Percentiles rank a stretch among this genome's conserved stretches.
These are phyloP conservation scores for Tichodroma muraria DNA, from an alignment of 2,113 vertebrate genomes.

Conservation along the genomic window DNA sequence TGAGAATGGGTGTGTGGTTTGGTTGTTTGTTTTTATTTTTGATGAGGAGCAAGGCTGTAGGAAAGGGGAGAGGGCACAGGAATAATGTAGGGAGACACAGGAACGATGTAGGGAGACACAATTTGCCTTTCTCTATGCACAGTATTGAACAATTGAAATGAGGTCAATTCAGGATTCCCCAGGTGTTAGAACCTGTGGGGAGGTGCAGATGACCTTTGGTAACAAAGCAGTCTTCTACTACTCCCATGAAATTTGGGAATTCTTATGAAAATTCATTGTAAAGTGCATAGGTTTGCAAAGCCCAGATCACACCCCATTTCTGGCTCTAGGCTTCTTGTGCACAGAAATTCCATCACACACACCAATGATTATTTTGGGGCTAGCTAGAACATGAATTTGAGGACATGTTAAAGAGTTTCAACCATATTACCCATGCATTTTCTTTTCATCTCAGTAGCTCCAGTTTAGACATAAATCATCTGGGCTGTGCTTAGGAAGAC, in stretches of 20 bases:
- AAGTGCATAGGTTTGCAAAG: background rate
- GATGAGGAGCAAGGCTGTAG: background rate
- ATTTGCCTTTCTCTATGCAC: background rate
- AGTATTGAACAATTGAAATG: background rate
- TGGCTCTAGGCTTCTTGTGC: background rate
- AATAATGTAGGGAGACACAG: background rate
- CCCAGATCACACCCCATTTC: background rate
- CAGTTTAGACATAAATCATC: background rate
- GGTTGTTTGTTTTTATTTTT: background rate
- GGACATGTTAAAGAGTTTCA: background rate
- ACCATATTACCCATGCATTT: background rate
- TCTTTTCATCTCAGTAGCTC: background rate
- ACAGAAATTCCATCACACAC: background rate
- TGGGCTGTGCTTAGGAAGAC: background rate
- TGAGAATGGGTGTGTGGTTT: background rate
- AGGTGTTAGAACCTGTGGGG: background rate
- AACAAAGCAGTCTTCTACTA: background rate
- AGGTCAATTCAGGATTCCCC: background rate
- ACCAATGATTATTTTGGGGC: background rate
- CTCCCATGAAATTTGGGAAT: background rate
- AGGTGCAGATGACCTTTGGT: background rate
- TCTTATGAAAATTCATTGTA: background rate
- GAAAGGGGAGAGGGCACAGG: background rate
- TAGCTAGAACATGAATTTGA: background rate
- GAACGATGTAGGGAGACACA: background rate